phyloP scores from a whole-genome alignment of 2,888 invertebrate species.

The Lasiommata megera region DNA sequence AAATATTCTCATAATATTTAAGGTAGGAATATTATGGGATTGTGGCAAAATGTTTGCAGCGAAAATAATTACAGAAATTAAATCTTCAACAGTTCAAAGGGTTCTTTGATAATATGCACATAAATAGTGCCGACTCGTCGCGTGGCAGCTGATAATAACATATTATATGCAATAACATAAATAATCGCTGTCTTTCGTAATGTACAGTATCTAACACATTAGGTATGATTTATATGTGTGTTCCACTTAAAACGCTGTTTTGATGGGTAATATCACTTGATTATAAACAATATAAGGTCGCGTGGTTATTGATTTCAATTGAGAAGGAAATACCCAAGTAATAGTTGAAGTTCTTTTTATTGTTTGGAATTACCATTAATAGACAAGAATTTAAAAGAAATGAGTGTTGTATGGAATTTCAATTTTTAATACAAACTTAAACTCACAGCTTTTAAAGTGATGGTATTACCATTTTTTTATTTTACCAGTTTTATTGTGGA shows the following conservation, averaged over 20 bases:
- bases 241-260: constrained; percentile 6
- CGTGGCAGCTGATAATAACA: constrained; percentile 22
- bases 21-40: neutral
- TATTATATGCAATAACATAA: constrained; percentile 7
- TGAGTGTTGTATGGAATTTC: too few species aligned
- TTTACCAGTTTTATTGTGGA: too few species aligned
- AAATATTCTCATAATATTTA: neutral
- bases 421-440: too few species aligned
- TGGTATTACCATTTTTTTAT: too few species aligned
- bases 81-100: constrained; percentile 32
- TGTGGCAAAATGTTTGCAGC: constrained; percentile 11
- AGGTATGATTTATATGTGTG: neutral
- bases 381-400: too few species aligned
- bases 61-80: neutral
- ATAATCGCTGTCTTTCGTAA: neutral
- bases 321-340: neutral
- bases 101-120: constrained; percentile 34
- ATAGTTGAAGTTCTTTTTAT: too few species aligned
- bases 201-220: neutral
- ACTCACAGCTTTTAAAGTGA: too few species aligned
- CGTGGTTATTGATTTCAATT: constrained; percentile 2
- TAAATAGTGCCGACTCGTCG: constrained; percentile 29
- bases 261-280: neutral
- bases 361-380: too few species aligned
- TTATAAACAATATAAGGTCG: constrained; percentile 4